Evolutionary conservation across 2,797 vertebrate species (phyloP).

Genomic region (Aplochiton taeniatus): DNA sequence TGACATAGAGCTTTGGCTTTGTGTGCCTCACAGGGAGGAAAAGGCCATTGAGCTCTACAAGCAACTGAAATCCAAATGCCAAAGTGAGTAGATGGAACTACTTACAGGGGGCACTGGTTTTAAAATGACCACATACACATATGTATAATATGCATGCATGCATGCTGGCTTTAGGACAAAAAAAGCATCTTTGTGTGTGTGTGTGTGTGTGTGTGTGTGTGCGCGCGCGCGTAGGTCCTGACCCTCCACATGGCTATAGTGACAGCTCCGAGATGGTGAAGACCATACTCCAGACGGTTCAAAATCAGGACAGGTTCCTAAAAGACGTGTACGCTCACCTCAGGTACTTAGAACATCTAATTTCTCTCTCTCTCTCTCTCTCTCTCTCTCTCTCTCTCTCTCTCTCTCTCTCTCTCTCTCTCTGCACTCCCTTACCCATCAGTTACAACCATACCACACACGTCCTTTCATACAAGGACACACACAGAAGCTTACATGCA

Average conservation of each 20-base stretch:
- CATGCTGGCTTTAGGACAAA: too few relatives aligned
- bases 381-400: not conserved
- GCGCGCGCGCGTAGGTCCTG: slow-evolving; percentile 71
- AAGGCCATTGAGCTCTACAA: slow-evolving; percentile 96
- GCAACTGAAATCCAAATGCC: slow-evolving; percentile 90
- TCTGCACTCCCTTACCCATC: slow-evolving; percentile 4
- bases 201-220: slow-evolving; percentile 1
- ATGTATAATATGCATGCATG: not conserved
- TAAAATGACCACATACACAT: not conserved
- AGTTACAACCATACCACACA: not conserved
- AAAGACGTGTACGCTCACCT: slow-evolving; percentile 95
- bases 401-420: not conserved
- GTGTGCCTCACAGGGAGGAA: slow-evolving; percentile 77
- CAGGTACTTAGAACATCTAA: slow-evolving; percentile 75
- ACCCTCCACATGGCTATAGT: slow-evolving; percentile 89
- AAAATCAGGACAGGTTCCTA: slow-evolving; percentile 94
- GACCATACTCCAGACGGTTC: slow-evolving; percentile 93
- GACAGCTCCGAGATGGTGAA: slow-evolving; percentile 98
- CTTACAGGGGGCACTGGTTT: not conserved
- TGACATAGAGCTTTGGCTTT: not conserved
- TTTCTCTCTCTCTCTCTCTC: not conserved
- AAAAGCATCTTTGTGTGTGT: too few relatives aligned
- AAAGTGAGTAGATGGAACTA: slow-evolving; percentile 79
- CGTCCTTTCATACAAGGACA: slow-evolving; percentile 12
- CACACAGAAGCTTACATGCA: not conserved